phyloP scores from a whole-genome alignment of 2,797 vertebrate genomes.

The Miichthys miiuy region DNA sequence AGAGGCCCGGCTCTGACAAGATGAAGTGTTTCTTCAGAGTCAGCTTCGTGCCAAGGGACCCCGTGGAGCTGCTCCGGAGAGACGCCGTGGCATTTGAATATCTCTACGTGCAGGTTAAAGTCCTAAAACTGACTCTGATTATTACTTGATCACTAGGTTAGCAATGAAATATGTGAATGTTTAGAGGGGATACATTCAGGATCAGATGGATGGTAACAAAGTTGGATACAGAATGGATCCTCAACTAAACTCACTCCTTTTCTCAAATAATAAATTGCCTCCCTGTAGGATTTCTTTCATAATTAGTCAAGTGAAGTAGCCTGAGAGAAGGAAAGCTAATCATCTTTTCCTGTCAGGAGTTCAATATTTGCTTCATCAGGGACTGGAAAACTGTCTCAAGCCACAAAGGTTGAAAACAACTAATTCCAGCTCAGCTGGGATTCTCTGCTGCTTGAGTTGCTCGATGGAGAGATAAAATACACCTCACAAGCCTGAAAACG shows the following conservation, averaged over 20 bases:
- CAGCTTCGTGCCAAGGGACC: conserved; percentile 97
- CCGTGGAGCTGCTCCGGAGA: conserved; percentile 94
- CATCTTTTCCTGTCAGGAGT: conserved; percentile 37
- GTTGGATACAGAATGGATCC: conserved; percentile 7
- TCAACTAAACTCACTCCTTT: background rate
- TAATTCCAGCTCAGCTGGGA: conserved; percentile 26
- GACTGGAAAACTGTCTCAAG: conserved; percentile 16
- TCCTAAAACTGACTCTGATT: background rate
- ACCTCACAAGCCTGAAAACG: background rate
- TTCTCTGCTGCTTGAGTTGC: background rate
- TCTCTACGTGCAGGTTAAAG: conserved; percentile 88
- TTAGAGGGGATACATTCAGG: background rate
- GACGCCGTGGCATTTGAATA: conserved; percentile 98
- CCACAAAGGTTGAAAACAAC: conserved; percentile 29
- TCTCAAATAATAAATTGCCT: conserved; percentile 38
- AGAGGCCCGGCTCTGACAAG: conserved; percentile 93
- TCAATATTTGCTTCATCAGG: conserved; percentile 28
- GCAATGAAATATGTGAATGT: background rate
- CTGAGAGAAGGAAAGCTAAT: conserved; percentile 39
- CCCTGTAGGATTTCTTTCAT: conserved; percentile 27
- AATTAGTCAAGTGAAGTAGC: conserved; percentile 45
- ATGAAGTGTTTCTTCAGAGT: conserved; percentile 99
- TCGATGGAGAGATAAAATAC: conserved; percentile 11
- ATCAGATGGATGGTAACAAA: background rate
- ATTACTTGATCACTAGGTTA: background rate